A percentile compares a stretch with the other conserved stretches of the same genome.
These are phyloP conservation scores for Emmelina monodactyla DNA, from an alignment of 2,888 invertebrate genomes.

Conservation along the genomic window DNA sequence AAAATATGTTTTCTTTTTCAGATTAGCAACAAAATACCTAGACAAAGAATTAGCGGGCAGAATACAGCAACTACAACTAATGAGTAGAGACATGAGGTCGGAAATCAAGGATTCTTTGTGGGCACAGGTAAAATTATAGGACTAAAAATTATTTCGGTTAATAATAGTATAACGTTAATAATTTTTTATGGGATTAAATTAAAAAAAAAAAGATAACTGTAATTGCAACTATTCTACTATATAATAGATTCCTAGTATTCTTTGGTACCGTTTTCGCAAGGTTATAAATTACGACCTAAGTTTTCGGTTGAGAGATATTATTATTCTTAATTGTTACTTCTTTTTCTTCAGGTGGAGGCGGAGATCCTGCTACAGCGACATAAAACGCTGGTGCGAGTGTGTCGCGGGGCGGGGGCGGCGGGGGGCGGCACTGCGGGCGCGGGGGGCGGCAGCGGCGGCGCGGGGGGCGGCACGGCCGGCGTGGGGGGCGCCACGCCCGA, in stretches of 20 bases:
- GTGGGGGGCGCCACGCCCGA: slow-evolving; percentile 21
- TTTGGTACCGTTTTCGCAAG: no score
- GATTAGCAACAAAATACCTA: slow-evolving; percentile 84
- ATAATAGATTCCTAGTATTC: no score
- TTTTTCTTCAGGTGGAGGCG: slow-evolving; percentile 75
- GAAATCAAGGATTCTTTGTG: slow-evolving; percentile 78
- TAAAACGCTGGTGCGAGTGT: slow-evolving; percentile 78
- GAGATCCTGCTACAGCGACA: slow-evolving; percentile 87
- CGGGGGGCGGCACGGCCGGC: slow-evolving; percentile 36
- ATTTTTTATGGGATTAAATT: background rate
- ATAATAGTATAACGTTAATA: background rate
- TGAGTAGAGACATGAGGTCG: slow-evolving; percentile 81
- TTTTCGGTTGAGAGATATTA: no score
- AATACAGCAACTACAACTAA: slow-evolving; percentile 85
- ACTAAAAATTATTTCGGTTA: background rate
- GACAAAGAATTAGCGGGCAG: slow-evolving; percentile 84
- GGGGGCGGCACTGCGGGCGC: slow-evolving; percentile 19
- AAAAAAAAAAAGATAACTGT: background rate
- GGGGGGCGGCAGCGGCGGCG: slow-evolving; percentile 31
- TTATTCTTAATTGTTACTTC: background rate
- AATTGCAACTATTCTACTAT: no score
- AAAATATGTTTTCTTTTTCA: slow-evolving; percentile 25
- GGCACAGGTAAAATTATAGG: slow-evolving; percentile 66
- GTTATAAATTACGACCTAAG: no score
- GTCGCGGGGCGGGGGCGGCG: slow-evolving; percentile 58